A percentile compares a stretch with the other conserved stretches of the same genome.
These are phyloP conservation scores for Galaxea fascicularis DNA, from an alignment of 92 coral and sea anemone species.

Conservation along the genomic window DNA sequence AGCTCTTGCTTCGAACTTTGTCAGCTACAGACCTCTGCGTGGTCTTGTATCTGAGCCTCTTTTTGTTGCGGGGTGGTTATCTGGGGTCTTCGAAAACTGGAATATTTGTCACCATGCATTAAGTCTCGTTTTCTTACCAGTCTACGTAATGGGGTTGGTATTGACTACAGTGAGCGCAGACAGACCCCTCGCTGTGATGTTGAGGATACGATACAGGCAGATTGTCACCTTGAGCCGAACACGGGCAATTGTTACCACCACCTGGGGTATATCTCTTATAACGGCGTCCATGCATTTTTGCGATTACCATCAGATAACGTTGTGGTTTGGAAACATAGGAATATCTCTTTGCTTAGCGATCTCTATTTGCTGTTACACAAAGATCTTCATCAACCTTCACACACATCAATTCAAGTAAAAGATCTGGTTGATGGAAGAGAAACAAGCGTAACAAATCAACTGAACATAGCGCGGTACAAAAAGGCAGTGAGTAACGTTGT, in stretches of 20 bases:
- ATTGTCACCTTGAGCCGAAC: constrained; percentile 2
- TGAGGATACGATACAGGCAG: constrained; percentile 17
- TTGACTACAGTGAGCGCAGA: constrained; percentile 18
- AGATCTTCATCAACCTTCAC: not conserved
- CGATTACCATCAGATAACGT: not conserved
- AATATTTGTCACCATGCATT: not conserved
- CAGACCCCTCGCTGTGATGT: constrained; percentile 18
- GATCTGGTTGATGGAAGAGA: not conserved
- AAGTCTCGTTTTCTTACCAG: not conserved
- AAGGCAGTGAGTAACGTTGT: constrained; percentile 14
- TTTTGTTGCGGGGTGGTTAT: not conserved
- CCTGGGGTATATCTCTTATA: not conserved
- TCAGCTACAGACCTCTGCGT: not conserved
- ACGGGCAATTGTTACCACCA: not conserved
- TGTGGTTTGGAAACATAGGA: not conserved
- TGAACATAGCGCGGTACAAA: constrained; percentile 30
- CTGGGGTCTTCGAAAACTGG: not conserved
- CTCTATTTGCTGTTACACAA: not conserved
- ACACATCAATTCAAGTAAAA: not conserved
- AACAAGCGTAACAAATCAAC: not conserved
- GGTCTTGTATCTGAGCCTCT: constrained; percentile 18
- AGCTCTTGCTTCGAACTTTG: not conserved
- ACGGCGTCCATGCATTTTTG: not conserved
- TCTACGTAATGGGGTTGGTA: not conserved
- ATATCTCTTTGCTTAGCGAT: not conserved